These are phyloP conservation scores for Distichodus sexfasciatus DNA, from an alignment of 2,797 vertebrate genomes.

Conservation along the genomic window DNA sequence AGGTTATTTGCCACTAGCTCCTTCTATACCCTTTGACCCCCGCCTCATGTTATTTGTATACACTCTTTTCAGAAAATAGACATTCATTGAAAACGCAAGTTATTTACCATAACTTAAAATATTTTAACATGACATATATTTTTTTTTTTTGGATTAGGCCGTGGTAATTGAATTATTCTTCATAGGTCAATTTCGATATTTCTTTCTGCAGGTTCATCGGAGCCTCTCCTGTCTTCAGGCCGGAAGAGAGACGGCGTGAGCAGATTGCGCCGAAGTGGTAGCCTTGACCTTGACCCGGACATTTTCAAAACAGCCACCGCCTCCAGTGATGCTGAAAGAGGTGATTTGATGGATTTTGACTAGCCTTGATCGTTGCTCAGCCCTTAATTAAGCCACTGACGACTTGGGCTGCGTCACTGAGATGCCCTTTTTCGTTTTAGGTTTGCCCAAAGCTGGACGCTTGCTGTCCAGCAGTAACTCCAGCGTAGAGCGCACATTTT, in stretches of 20 bases:
- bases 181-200: background rate
- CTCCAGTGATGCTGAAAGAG: conserved; percentile 59
- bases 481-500: conserved; percentile 70
- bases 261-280: conserved; percentile 73
- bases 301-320: conserved; percentile 69
- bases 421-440: conserved; percentile 47
- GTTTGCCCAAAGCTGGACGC: conserved; percentile 65
- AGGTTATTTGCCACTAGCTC: too few species aligned
- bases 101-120: too few species aligned
- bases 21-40: too few species aligned
- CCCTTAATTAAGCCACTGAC: too few species aligned
- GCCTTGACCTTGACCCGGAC: conserved; percentile 81
- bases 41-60: too few species aligned
- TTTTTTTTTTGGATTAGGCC: too few species aligned
- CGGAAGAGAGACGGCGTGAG: conserved; percentile 68
- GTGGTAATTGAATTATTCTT: background rate
- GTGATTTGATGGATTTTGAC: conserved; percentile 51
- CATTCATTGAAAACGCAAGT: too few species aligned
- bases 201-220: conserved; percentile 46
- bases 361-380: too few species aligned
- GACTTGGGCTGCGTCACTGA: background rate
- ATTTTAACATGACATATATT: too few species aligned
- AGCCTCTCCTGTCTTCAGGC: conserved; percentile 65
- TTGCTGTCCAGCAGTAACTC: conserved; percentile 69
- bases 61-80: too few species aligned